Evolutionary conservation across 2,113 vertebrate species (phyloP), one percentile per base, ranked within the genome.

Genomic region (Bagarius yarrelli): DNA sequence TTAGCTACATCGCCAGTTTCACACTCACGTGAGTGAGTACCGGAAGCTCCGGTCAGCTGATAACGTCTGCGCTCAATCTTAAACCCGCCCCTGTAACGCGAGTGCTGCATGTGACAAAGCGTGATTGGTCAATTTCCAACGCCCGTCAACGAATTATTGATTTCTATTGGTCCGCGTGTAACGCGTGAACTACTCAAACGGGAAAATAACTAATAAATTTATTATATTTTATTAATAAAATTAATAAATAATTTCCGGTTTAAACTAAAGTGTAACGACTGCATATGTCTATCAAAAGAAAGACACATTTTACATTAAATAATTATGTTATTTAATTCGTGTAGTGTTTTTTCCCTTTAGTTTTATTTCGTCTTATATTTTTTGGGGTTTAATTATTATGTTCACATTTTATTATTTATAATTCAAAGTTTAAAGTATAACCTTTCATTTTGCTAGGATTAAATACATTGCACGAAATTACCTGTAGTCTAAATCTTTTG

Each of bases 31-130:
- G 90, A 32, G 3, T 11, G 8, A 8, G 15, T 74, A 72, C 80
- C 90, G 88, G 88, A 91, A 92, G 87, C 71, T 53, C 76, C 57
- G 79, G 47, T 88, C 91, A 91, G 83, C 82, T 90, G 87, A 90
- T 78, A 32, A 76, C 52, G 55, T 25, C 0, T 23, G 44, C n/a
- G 74, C 18, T 13, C 21, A 25, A 25, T 12, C 3, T 52, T 18
- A 12, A 71, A 27, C 27, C 50, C 70, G 27, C 44, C 67, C 66
- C 34, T 47, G 13, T 47, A 47, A n/a, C 19, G 4, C 36, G 5
- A 12, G 8, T 27, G 25, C 44, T 27, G 11, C 18, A 73, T 55
- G 19, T 55, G 19, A 55, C 18, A 19, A 2, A 15, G 18, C 18
- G 16, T 19, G 18, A 75, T 81, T 81, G 55, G 78, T 64, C 59